Conservation (phyloP, 1,140 invertebrate species). For the Phortica variegata region DNA sequence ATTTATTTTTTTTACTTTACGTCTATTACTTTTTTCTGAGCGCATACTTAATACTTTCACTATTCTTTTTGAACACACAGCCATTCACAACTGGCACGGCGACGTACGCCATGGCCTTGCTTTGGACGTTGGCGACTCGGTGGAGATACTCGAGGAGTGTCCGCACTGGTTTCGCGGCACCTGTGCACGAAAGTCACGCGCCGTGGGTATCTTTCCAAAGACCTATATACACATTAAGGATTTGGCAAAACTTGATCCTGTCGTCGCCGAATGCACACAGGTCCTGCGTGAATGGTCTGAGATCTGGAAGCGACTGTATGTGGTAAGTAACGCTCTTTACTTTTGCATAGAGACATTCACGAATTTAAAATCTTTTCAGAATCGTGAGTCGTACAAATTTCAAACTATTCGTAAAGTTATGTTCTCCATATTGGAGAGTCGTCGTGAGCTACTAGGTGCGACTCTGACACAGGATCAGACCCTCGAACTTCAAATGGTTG, state of each 20-base stretch:
- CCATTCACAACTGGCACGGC: constrained; percentile 86
- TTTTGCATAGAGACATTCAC: not conserved
- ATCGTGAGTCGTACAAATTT: constrained; percentile 79
- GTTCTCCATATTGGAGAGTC: constrained; percentile 81
- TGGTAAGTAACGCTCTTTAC: constrained; percentile 62
- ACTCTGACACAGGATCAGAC: constrained; percentile 89
- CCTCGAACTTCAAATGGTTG: constrained; percentile 78
- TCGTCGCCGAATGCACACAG: constrained; percentile 86
- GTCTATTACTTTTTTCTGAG: too few relatives aligned
- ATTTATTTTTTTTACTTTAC: too few relatives aligned
- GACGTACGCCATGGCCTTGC: constrained; percentile 77
- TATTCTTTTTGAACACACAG: constrained; percentile 60
- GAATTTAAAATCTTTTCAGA: constrained; percentile 60
- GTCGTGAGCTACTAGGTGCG: constrained; percentile 78
- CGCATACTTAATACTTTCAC: too few relatives aligned
- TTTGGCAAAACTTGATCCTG: constrained; percentile 80
- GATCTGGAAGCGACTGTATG: constrained; percentile 88
- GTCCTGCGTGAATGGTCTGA: constrained; percentile 90
- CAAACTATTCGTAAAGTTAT: constrained; percentile 81
- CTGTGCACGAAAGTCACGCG: constrained; percentile 71
- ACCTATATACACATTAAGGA: constrained; percentile 72
- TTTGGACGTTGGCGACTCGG: constrained; percentile 85
- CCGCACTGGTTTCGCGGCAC: constrained; percentile 86
- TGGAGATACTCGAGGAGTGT: constrained; percentile 88
- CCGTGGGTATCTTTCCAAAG: constrained; percentile 82